Conservation (phyloP, 2,888 invertebrate species). For the Drosophila yooni region DNA sequence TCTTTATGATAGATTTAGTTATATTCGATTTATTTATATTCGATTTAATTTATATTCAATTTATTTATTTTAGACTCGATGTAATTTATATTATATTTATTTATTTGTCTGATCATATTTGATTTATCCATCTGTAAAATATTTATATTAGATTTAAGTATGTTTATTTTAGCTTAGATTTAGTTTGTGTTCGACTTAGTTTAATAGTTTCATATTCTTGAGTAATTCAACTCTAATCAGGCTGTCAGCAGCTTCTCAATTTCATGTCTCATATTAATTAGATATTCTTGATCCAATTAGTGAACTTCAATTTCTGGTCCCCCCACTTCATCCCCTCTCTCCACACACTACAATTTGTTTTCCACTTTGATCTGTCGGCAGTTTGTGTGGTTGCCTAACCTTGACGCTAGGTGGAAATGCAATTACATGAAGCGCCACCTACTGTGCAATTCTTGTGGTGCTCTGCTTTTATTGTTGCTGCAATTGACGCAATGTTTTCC, state of each 20-base stretch:
- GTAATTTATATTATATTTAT: not conserved
- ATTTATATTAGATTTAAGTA: not conserved
- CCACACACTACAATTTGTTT: not conserved
- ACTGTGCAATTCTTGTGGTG: conserved; percentile 14
- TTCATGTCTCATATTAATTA: not conserved
- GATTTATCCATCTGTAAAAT: not conserved
- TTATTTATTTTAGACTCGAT: no score
- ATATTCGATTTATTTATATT: not conserved
- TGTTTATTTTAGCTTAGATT: not conserved
- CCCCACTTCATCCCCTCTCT: fast-evolving
- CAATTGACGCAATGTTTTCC: conserved; percentile 52
- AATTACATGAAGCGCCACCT: conserved; percentile 49
- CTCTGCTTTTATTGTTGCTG: conserved; percentile 10
- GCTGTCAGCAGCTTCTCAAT: not conserved
- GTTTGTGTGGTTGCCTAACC: conserved; percentile 29
- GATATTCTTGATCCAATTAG: not conserved
- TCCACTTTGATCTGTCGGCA: conserved; percentile 10
- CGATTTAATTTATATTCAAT: not conserved
- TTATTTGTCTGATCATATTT: not conserved
- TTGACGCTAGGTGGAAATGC: conserved; percentile 48
- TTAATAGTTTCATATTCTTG: not conserved
- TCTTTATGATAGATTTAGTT: not conserved
- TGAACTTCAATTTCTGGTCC: not conserved
- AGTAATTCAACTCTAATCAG: not conserved
- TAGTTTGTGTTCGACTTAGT: not conserved